These are phyloP conservation scores for Acyrthosiphon pisum DNA, from an alignment of 1,140 invertebrate species.

Conservation along the genomic window DNA sequence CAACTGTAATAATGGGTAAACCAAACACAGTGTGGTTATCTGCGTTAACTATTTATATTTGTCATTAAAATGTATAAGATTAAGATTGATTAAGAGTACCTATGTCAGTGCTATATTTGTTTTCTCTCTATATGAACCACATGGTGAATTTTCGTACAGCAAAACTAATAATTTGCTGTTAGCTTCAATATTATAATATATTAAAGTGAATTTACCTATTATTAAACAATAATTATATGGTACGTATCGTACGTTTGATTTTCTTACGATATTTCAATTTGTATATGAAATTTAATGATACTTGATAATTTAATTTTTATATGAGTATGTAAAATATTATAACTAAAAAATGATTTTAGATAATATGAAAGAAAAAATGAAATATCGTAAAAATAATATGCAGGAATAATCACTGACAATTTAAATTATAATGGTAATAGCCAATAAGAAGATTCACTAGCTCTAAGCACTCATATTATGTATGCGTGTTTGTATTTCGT, in stretches of 20 bases:
- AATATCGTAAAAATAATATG: background rate
- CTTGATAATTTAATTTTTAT: no score
- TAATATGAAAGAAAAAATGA: background rate
- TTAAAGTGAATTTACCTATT: background rate
- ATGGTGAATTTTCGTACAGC: no score
- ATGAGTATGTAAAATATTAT: background rate
- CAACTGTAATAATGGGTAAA: background rate
- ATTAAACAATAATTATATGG: background rate
- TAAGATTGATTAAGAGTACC: background rate
- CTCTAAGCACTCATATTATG: no score
- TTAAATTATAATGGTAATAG: no score
- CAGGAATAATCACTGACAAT: no score
- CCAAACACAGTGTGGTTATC: background rate
- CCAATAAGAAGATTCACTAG: no score
- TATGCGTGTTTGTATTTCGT: no score
- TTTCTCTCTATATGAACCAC: background rate
- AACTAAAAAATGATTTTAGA: background rate
- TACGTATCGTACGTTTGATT: no score
- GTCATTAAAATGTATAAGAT: background rate
- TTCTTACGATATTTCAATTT: background rate
- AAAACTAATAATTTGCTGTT: background rate
- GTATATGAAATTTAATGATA: background rate
- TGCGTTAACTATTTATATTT: background rate
- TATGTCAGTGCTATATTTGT: background rate
- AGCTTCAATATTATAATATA: background rate